Conservation (phyloP, 2,888 invertebrate species). For the Noctua comes region DNA sequence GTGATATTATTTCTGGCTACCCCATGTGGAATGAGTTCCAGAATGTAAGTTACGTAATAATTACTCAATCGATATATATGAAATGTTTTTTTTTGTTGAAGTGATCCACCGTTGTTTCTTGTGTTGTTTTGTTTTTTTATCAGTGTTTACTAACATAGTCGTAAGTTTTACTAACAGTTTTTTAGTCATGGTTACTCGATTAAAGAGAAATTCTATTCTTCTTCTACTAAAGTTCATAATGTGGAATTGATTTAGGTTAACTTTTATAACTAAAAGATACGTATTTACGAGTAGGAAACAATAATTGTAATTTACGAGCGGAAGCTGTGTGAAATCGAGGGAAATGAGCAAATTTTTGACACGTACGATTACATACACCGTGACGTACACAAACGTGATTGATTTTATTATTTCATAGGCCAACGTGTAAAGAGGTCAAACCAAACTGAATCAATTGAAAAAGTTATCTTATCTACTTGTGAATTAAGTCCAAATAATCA, state of each 20-base stretch:
- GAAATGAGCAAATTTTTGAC: slow-evolving; percentile 13
- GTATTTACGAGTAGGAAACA: neutral
- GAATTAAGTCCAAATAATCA: no score
- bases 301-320: slow-evolving; percentile 34
- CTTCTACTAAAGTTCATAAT: no score
- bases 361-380: neutral
- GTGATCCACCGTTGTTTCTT: no score
- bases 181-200: no score
- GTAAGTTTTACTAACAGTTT: no score
- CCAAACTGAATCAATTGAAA: neutral
- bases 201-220: no score
- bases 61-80: neutral
- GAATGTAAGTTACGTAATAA: neutral
- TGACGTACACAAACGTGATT: neutral
- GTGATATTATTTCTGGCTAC: no score
- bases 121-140: no score
- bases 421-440: neutral
- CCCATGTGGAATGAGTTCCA: neutral
- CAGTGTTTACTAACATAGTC: no score
- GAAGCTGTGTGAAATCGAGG: slow-evolving; percentile 15
- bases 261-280: neutral
- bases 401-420: neutral
- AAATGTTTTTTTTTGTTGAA: no score
- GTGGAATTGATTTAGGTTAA: no score
- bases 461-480: neutral